A percentile compares a stretch with the other conserved stretches of the same genome.
These are phyloP conservation scores for Semicossyphus pulcher DNA, from an alignment of 2,113 vertebrate genomes.

Conservation along the genomic window DNA sequence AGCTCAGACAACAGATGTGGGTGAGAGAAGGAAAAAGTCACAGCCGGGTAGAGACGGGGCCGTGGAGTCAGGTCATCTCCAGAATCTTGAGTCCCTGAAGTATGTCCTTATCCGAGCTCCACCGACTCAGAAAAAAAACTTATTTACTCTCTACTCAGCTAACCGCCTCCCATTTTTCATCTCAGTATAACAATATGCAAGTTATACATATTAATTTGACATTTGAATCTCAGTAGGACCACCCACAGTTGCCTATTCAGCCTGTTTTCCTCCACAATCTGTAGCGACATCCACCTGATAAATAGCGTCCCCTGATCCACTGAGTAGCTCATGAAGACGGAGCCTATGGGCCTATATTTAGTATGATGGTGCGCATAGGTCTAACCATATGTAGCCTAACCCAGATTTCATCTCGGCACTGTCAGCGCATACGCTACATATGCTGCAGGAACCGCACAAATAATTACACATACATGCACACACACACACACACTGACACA, in stretches of 20 bases:
- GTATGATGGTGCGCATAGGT: conserved; percentile 48
- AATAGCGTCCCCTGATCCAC: conserved; percentile 27
- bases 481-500: conserved; percentile 33
- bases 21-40: conserved; percentile 26
- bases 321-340: conserved; percentile 30
- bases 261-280: conserved; percentile 48
- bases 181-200: conserved; percentile 30
- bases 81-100: conserved; percentile 37
- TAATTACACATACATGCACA: conserved; percentile 55
- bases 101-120: conserved; percentile 32
- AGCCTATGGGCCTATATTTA: conserved; percentile 44
- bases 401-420: conserved; percentile 69
- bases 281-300: conserved; percentile 51
- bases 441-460: conserved; percentile 69
- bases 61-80: conserved; percentile 36
- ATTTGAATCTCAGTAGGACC: conserved; percentile 64
- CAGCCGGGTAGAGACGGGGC: conserved; percentile 29
- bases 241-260: conserved; percentile 43
- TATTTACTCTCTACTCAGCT: conserved; percentile 22
- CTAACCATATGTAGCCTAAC: conserved; percentile 68
- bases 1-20: conserved; percentile 41
- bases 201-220: conserved; percentile 65
- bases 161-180: conserved; percentile 11
- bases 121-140: conserved; percentile 3
- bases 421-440: conserved; percentile 59